Conservation (phyloP, 2,888 invertebrate species). For the Liodrosophila aerea region DNA sequence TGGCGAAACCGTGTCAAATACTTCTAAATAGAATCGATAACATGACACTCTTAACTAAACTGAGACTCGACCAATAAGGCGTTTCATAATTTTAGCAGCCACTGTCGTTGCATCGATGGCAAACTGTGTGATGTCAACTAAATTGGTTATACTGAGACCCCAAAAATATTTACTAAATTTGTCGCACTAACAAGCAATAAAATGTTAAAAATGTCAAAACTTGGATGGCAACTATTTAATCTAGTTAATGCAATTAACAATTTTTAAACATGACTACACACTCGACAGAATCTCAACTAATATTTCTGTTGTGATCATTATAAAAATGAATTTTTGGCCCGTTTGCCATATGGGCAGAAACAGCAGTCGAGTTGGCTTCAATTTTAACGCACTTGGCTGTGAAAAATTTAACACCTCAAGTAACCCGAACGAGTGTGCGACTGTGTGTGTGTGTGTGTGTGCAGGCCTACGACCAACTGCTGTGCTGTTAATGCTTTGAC, state of each 20-base stretch:
- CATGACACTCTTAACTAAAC: slow-evolving; percentile 67
- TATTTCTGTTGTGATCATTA: slow-evolving; percentile 33
- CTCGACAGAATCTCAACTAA: slow-evolving; percentile 52
- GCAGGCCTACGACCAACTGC: slow-evolving; percentile 53
- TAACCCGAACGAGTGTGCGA: slow-evolving; percentile 46
- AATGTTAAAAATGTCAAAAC: slow-evolving; percentile 78
- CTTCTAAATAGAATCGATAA: slow-evolving; percentile 64
- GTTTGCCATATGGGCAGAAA: slow-evolving; percentile 44
- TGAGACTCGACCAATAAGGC: slow-evolving; percentile 46
- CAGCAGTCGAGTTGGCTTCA: slow-evolving; percentile 16
- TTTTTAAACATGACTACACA: slow-evolving; percentile 76
- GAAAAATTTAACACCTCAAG: slow-evolving; percentile 79
- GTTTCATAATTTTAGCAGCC: slow-evolving; percentile 67
- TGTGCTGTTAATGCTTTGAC: slow-evolving; percentile 48
- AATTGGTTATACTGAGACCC: slow-evolving; percentile 46
- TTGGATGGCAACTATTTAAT: slow-evolving; percentile 76
- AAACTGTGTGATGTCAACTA: slow-evolving; percentile 34
- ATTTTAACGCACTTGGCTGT: slow-evolving; percentile 69
- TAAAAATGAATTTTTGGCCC: slow-evolving; percentile 33
- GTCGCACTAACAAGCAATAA: slow-evolving; percentile 80
- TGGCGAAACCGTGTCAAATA: slow-evolving; percentile 73
- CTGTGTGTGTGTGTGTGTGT: slow-evolving; percentile 35
- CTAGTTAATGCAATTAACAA: slow-evolving; percentile 81
- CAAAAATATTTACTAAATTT: slow-evolving; percentile 77
- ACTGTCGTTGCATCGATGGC: background rate